phyloP scores from a whole-genome alignment of 2,888 invertebrate genomes.

The Busseola fusca region DNA sequence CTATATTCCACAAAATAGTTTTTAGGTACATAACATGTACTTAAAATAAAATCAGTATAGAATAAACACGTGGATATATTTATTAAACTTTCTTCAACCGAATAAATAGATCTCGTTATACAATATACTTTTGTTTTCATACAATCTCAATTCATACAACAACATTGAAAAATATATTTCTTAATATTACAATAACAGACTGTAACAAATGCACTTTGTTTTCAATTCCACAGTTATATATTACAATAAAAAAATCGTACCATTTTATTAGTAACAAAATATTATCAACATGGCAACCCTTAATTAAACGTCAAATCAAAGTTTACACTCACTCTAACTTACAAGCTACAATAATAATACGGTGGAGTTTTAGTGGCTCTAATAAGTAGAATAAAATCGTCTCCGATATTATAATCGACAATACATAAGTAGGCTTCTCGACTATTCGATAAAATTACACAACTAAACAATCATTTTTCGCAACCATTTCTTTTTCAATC shows the following conservation, averaged over 20 bases:
- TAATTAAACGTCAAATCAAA: constrained; percentile 70
- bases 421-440: background rate
- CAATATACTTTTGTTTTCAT: constrained; percentile 56
- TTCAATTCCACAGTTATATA: constrained; percentile 73
- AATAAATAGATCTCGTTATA: constrained; percentile 74
- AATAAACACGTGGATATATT: constrained; percentile 60
- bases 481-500: background rate
- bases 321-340: constrained; percentile 61
- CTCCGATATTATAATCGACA: background rate
- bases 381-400: constrained; percentile 48
- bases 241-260: constrained; percentile 62
- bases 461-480: background rate
- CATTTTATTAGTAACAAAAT: constrained; percentile 65
- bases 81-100: constrained; percentile 64
- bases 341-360: constrained; percentile 32
- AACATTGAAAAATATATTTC: constrained; percentile 76
- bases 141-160: constrained; percentile 64
- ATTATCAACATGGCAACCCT: constrained; percentile 81
- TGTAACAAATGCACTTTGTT: constrained; percentile 83
- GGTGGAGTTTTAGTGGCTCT: constrained; percentile 46
- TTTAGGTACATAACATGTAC: constrained; percentile 50
- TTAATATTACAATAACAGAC: constrained; percentile 71
- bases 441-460: background rate
- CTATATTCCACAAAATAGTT: constrained; percentile 58
- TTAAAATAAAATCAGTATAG: constrained; percentile 66